Base-by-base conservation (phyloP, 2,888 invertebrate species). In the Trachelus tabidus region DNA sequence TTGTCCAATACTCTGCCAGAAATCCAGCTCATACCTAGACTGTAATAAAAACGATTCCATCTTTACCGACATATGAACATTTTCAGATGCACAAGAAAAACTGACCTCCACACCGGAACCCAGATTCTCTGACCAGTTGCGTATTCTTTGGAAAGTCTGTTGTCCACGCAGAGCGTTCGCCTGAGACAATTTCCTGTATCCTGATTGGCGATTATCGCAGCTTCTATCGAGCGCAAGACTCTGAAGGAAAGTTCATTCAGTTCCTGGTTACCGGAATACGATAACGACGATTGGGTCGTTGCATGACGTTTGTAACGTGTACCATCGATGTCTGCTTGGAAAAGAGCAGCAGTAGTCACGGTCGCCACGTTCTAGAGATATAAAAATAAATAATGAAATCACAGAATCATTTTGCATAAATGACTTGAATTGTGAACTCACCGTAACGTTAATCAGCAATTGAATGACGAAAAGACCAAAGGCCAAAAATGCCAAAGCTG, bases 391-490 rank as follows among this genome's bases (percentile, higher is more conserved):
- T 34, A 78, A 56, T 0, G 37, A 56, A 75, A 68, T 69, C 75
- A 56, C 35, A 23, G 30, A 69, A 35, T n/a, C 2, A 74, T n/a
- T 37, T 30, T 9, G 9, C 12, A n/a, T 40, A 75, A 40, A 68
- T 2, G 30, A 34, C 9, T 56, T 6, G 23, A 40, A 71, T 23
- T 0, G 34, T 9, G 11, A 73, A 56, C 93, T 91, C 87, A 95
- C 95, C 85, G 94, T 94, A 75, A 96, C 94, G 87, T 96, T 95
- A 95, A 97, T 95, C 12, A 96, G 92, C 23, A 97, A 94, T 89
- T 97, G 96, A 73, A 97, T 92, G 23, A 96, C 92, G 85, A 97
- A 97, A 92, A 96, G 94, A 40, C 96, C 96, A 85, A 97, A 97
- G 0, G 96, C 95, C 12, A 97, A 90, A 87, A 96, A 97, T 0